A percentile compares a stretch with the other conserved stretches of the same genome.
These are phyloP conservation scores for Engraulis encrasicolus DNA, from an alignment of 2,113 vertebrate species.

Conservation along the genomic window DNA sequence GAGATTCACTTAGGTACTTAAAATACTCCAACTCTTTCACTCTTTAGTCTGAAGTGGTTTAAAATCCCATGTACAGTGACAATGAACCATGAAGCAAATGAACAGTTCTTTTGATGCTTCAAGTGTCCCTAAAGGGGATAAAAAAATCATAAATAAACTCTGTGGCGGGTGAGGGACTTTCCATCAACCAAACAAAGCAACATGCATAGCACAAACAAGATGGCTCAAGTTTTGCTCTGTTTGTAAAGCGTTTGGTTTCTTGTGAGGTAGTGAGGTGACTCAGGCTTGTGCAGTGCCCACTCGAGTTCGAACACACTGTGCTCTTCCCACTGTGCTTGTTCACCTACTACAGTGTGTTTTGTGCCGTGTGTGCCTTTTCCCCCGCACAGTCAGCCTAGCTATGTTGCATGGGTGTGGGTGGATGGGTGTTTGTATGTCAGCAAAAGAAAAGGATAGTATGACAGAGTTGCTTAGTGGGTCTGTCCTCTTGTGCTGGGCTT, in stretches of 20 bases:
- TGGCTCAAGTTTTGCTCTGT: background rate
- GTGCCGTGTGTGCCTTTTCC: background rate
- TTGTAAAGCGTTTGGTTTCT: background rate
- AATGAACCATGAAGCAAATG: background rate
- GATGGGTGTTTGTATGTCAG: background rate
- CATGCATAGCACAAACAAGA: background rate
- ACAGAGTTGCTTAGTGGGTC: background rate
- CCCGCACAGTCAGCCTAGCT: background rate
- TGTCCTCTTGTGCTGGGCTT: background rate
- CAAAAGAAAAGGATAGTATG: background rate
- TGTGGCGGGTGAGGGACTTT: background rate
- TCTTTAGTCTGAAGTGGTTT: too few species aligned
- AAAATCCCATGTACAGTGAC: background rate
- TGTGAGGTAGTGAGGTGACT: background rate
- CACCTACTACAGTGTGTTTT: too few species aligned
- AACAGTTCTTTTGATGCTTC: background rate
- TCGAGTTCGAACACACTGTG: background rate
- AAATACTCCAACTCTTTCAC: too few species aligned
- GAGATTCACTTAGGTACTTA: too few species aligned
- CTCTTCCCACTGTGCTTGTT: background rate
- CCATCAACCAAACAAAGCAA: background rate
- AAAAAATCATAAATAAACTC: background rate
- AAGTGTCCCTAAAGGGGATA: too few species aligned
- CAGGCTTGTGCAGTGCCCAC: background rate
- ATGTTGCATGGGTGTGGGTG: background rate